These are phyloP conservation scores for Trematomus bernacchii DNA, from an alignment of 2,797 vertebrate species.

Conservation along the genomic window DNA sequence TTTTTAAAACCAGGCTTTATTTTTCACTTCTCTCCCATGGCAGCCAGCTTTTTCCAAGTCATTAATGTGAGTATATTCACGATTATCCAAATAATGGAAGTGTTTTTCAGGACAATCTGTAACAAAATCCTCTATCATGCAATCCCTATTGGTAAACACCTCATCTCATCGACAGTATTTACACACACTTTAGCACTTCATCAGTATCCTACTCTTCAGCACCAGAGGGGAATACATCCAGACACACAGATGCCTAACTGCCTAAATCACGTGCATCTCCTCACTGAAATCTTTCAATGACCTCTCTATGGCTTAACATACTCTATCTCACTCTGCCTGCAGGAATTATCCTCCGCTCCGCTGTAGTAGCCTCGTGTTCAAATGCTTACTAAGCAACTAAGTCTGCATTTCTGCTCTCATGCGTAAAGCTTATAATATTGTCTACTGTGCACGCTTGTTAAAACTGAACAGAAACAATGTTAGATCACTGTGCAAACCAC, in stretches of 20 bases:
- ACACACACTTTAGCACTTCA: conserved; percentile 22
- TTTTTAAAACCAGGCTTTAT: too few relatives aligned
- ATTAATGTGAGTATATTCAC: too few relatives aligned
- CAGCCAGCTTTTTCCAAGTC: too few relatives aligned
- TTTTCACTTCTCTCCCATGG: too few relatives aligned
- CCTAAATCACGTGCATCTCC: not conserved
- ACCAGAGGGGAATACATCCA: not conserved
- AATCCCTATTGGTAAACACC: too few relatives aligned
- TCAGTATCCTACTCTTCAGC: conserved; percentile 11
- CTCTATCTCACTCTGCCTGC: conserved; percentile 30
- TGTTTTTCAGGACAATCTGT: too few relatives aligned
- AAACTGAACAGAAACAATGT: conserved; percentile 21
- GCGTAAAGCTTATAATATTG: conserved; percentile 22
- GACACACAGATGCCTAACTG: conserved; percentile 1
- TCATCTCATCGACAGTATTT: conserved; percentile 24
- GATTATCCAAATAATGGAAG: too few relatives aligned
- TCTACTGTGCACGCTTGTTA: conserved; percentile 13
- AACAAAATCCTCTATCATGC: too few relatives aligned
- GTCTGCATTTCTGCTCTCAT: conserved; percentile 29
- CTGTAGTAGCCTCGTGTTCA: conserved; percentile 13
- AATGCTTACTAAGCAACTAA: conserved; percentile 31
- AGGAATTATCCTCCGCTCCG: conserved; percentile 35
- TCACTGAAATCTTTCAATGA: conserved; percentile 20
- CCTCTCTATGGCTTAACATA: conserved; percentile 21
- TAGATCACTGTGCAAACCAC: conserved; percentile 42